phyloP scores from a whole-genome alignment of 2,113 vertebrate species.

The Grallaria varia region DNA sequence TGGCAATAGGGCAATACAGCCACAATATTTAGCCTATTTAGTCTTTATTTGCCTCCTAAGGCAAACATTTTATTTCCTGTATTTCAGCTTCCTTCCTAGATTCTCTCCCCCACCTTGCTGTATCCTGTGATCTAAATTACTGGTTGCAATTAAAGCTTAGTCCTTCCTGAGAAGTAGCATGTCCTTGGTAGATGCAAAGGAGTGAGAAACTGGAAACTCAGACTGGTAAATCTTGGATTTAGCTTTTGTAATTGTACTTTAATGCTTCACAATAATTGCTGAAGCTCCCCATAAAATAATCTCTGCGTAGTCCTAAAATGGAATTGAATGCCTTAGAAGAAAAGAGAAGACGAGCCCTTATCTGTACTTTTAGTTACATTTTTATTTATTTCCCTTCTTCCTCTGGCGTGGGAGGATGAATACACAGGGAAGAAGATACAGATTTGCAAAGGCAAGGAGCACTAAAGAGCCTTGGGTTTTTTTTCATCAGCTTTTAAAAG shows the following conservation, averaged over 20 bases:
- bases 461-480: not conserved
- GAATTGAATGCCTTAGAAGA: slow-evolving; percentile 33
- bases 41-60: slow-evolving; percentile 7
- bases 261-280: slow-evolving; percentile 2
- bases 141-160: not conserved
- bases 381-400: slow-evolving; percentile 62
- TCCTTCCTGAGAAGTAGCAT: not conserved
- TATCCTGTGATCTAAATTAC: not conserved
- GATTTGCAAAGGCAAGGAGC: slow-evolving; percentile 58
- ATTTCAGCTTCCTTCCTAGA: not conserved
- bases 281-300: slow-evolving; percentile 32
- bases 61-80: not conserved
- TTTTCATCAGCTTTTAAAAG: slow-evolving; percentile 57
- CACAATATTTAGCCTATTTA: not conserved
- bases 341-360: slow-evolving; percentile 29
- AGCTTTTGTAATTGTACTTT: slow-evolving; percentile 7
- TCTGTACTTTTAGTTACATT: slow-evolving; percentile 41
- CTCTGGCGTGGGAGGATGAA: slow-evolving; percentile 50
- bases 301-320: not conserved
- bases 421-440: not conserved
- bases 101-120: not conserved
- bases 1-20: not conserved
- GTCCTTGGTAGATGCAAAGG: not conserved
- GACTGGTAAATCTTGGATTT: not conserved
- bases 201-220: not conserved